Base-by-base conservation (phyloP, 2,113 vertebrate genomes). In the Meleagris gallopavo region DNA sequence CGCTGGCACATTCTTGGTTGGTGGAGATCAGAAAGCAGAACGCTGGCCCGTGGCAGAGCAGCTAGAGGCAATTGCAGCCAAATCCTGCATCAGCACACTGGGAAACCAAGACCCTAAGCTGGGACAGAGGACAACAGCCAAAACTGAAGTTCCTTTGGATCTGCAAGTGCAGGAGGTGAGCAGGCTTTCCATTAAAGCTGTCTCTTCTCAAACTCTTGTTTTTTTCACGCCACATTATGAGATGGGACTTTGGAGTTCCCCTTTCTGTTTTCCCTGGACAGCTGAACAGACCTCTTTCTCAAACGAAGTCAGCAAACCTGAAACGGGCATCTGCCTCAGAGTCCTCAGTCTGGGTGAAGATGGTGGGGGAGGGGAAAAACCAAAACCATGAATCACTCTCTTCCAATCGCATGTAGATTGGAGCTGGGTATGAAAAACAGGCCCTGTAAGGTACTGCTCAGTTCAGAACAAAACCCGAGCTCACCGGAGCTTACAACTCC, bases 51-150 rank as follows among this genome's bases (percentile, higher is more conserved):
- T 72, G 43, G 50, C 48, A 65, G 70, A 70, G 11, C 11, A 43
- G 41, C 73, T 25, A 6, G 22, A 8, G 25, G 20, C 0, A 0
- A 13, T 73, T 43, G 24, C 70, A 58, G 65, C 48, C 58, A 36
- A 13, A 32, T 30, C 4, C 2, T 2, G 1, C 15, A 2, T 25
- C 27, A 1, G 22, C 10, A 7, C 0, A 0, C 25, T 6, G 41
- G 64, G 83, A 76, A 50, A 62, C 36, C 4, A 6, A 13, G 43
- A 30, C 12, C 36, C 43, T 21, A 3, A 1, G 4, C 10, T 7
- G 54, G 71, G 40, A 41, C 18, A 48, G 38, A 46, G 79, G 38
- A 46, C 34, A 11, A 41, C 0, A 4, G 55, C 45, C 71, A 54
- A 43, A 66, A 80, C 38, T 6, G 15, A 11, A 24, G 62, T 11